Percentiles rank a stretch among this genome's conserved stretches.
Evolutionary conservation across 1,140 invertebrate genomes (phyloP).

Genomic region (Gryon sp.): DNA sequence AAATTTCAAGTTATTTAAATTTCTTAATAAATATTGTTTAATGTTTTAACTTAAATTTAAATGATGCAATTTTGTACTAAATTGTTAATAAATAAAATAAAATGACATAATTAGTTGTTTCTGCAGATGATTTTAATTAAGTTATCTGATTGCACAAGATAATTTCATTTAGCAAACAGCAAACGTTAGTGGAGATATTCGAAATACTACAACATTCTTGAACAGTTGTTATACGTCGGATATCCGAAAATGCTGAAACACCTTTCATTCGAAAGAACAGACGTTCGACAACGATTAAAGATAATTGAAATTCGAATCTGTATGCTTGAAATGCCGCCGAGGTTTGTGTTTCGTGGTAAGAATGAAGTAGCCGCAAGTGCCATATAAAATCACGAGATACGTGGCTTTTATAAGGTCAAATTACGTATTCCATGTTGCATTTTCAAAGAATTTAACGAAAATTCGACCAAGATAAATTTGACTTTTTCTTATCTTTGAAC

Average conservation of each 20-base stretch:
- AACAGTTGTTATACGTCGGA: neutral
- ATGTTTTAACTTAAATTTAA: no score
- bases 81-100: no score
- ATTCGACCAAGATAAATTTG: neutral
- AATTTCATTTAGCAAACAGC: slow-evolving; percentile 3
- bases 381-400: slow-evolving; percentile 3
- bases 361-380: slow-evolving; percentile 21
- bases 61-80: no score
- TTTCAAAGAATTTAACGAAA: slow-evolving; percentile 16
- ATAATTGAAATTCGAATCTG: slow-evolving; percentile 41
- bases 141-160: no score
- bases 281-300: slow-evolving; percentile 31
- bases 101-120: no score
- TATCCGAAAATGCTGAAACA: slow-evolving; percentile 15
- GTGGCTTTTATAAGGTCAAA: slow-evolving; percentile 25
- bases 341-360: slow-evolving; percentile 21
- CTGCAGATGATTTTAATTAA: no score
- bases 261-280: slow-evolving; percentile 9
- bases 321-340: slow-evolving; percentile 14
- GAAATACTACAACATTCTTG: neutral
- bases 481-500: slow-evolving; percentile 9
- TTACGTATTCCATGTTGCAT: slow-evolving; percentile 15
- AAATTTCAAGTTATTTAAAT: no score
- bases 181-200: neutral
- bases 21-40: no score